Evolutionary conservation across 2,888 invertebrate genomes (phyloP), one percentile per base, ranked within the genome.

Genomic region (Ypsolopha scabrella): DNA sequence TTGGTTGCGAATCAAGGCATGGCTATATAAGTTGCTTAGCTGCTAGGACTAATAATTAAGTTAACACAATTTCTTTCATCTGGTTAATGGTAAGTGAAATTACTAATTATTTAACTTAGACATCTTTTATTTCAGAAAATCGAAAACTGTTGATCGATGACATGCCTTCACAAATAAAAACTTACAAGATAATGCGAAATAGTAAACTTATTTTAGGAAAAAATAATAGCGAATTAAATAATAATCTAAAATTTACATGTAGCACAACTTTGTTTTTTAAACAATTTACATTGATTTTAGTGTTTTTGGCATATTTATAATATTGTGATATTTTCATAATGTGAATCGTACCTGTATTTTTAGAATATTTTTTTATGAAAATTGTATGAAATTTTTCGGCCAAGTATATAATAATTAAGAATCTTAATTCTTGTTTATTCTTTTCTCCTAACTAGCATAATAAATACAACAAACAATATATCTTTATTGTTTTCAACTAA

Each of bases 351-450:
- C 67, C 74, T 79, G 78, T 78, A 75, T 75, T 76, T 75, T 77
- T 80, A 70, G 74, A 75, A 74, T 71, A 70, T 6, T 78, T 75
- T 85, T 80, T 74, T 24, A 24, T 24, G 69, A 76, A 72, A 72
- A 71, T 68, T 80, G 73, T 81, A 76, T 76, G 53, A 80, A 80
- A 75, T 79, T 77, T 83, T 82, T 82, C 77, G 67, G 76, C 80
- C 68, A 73, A 76, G 71, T 82, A 79, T 80, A 79, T 74, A 69
- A 68, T 75, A 41, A 48, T 53, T 41, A 55, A 55, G 48, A 53
- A 24, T 24, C 24, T 24, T 24, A 72, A 70, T 70, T 72, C 67
- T 64, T 11, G 9, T 11, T 7, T 73, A 65, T 68, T 54, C 57
- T 45, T 54, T 47, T 51, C 39, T 54, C 53, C 62, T 61, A 39